phyloP scores from a whole-genome alignment of 2,888 invertebrate species.

The Lydus trimaculatus region DNA sequence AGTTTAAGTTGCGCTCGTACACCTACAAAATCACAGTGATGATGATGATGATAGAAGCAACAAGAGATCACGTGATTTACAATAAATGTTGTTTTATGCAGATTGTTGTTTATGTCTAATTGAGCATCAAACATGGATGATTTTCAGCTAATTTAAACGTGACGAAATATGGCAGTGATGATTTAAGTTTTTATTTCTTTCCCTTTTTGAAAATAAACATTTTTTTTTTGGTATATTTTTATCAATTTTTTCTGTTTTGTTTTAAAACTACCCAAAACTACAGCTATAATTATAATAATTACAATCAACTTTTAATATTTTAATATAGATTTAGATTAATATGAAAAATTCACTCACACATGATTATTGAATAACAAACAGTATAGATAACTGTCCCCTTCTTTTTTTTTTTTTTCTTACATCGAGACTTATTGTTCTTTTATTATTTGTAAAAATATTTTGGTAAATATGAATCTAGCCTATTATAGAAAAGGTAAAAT shows the following conservation, averaged over 20 bases:
- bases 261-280: constrained; percentile 22
- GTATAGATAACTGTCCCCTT: constrained; percentile 20
- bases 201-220: constrained; percentile 11
- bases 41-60: constrained; percentile 39
- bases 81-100: constrained; percentile 30
- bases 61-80: constrained; percentile 42
- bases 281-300: background rate
- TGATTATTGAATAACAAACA: constrained; percentile 16
- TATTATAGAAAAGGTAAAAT: constrained; percentile 7
- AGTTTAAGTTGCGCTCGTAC: too few species aligned
- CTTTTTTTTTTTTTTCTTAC: constrained; percentile 2
- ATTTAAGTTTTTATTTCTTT: constrained; percentile 45
- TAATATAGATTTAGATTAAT: constrained; percentile 18
- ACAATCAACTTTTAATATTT: constrained; percentile 5
- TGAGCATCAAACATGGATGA: constrained; percentile 49
- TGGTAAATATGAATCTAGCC: background rate
- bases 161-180: constrained; percentile 54
- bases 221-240: too few species aligned
- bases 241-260: constrained; percentile 9
- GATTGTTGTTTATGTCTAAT: constrained; percentile 35
- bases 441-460: constrained; percentile 16
- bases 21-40: background rate
- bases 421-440: constrained; percentile 16
- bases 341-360: constrained; percentile 25
- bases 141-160: constrained; percentile 45